phyloP scores from a whole-genome alignment of 2,797 vertebrate genomes.

The Alexandromys oeconomus region DNA sequence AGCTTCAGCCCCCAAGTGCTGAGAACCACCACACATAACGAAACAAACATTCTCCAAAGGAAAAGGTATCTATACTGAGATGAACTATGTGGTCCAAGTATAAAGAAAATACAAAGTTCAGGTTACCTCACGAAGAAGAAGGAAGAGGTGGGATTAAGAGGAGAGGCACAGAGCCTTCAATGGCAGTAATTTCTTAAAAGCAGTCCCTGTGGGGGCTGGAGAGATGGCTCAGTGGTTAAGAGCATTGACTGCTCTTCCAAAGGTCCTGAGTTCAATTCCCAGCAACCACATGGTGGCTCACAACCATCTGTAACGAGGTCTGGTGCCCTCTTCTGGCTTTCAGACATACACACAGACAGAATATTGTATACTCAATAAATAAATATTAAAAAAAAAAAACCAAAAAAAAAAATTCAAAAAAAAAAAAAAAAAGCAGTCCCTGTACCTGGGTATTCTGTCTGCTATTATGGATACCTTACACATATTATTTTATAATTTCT shows the following conservation, averaged over 20 bases:
- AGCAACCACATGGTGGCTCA: too few species aligned
- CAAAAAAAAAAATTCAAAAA: too few species aligned
- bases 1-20: neutral
- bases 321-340: too few species aligned
- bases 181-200: neutral
- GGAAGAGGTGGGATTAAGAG: neutral
- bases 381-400: too few species aligned
- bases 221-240: too few species aligned
- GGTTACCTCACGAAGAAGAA: neutral
- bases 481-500: slow-evolving; percentile 34
- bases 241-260: too few species aligned
- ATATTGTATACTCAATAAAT: too few species aligned
- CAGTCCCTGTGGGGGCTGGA: neutral
- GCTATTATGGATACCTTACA: neutral
- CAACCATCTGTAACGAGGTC: too few species aligned
- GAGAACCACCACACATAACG: neutral
- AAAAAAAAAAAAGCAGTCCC: neutral
- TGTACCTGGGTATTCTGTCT: neutral
- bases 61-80: neutral
- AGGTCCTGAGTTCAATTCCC: too few species aligned
- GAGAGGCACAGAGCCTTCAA: neutral
- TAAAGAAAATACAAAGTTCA: slow-evolving; percentile 34
- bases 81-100: neutral
- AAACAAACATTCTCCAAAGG: neutral
- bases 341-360: too few species aligned